Percentiles rank a stretch among this genome's conserved stretches.
Evolutionary conservation across 2,797 vertebrate species (phyloP).

Genomic region (Eulemur rubriventer): DNA sequence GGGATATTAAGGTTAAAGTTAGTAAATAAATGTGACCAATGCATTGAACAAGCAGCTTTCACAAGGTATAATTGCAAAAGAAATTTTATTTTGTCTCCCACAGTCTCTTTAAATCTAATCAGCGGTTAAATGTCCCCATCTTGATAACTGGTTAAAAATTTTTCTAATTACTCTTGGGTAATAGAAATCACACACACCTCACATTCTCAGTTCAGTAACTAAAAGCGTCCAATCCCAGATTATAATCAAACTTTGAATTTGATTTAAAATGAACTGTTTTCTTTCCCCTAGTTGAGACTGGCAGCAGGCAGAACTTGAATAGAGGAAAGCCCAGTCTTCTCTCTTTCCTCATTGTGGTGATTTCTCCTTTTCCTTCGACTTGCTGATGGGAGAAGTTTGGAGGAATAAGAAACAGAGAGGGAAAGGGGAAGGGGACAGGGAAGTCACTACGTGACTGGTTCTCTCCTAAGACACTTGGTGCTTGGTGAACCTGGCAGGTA

Average conservation of each 20-base stretch:
- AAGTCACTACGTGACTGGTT: neutral
- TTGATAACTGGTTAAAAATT: neutral
- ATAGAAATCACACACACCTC: neutral
- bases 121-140: neutral
- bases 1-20: conserved; percentile 20
- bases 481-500: neutral
- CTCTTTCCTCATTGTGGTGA: neutral
- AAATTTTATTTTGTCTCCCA: conserved; percentile 10
- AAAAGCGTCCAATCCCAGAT: neutral
- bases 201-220: neutral
- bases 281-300: neutral
- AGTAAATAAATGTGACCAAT: conserved; percentile 20
- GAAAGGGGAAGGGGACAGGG: neutral
- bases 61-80: conserved; percentile 2
- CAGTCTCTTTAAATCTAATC: conserved; percentile 26
- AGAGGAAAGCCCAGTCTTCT: neutral
- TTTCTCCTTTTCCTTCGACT: neutral
- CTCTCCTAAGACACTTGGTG: neutral
- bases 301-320: neutral
- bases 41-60: conserved; percentile 33
- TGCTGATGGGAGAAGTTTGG: neutral
- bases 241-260: neutral
- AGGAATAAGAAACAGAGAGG: neutral
- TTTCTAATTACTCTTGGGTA: neutral
- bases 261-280: neutral